Conservation (phyloP, 2,888 invertebrate genomes). For the Drosophila flavopinicola region DNA sequence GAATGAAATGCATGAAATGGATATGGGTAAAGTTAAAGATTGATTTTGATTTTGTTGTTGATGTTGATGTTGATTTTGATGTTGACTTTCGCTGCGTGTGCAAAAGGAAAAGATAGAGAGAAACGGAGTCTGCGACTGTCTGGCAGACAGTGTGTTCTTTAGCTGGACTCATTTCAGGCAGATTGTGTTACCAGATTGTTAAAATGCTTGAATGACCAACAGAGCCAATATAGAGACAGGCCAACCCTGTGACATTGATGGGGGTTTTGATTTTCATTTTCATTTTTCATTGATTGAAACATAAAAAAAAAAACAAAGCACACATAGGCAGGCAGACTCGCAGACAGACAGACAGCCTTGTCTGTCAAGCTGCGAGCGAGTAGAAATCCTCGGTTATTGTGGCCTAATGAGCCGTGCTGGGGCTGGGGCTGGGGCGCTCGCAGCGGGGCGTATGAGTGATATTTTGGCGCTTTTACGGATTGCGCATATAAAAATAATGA, state of each 20-base stretch:
- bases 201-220: constrained; percentile 60
- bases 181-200: constrained; percentile 77
- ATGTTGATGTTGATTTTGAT: constrained; percentile 16
- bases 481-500: constrained; percentile 46
- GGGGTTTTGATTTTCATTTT: constrained; percentile 75
- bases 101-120: not conserved
- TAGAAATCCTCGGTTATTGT: constrained; percentile 38
- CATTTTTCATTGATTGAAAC: constrained; percentile 79
- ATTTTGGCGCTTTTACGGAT: constrained; percentile 71
- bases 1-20: constrained; percentile 61
- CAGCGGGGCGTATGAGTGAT: constrained; percentile 76
- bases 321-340: constrained; percentile 7
- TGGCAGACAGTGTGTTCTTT: constrained; percentile 22
- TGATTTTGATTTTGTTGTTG: constrained; percentile 58
- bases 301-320: constrained; percentile 56
- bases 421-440: constrained; percentile 44
- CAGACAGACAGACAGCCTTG: constrained; percentile 17
- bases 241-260: constrained; percentile 72
- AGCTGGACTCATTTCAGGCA: constrained; percentile 50
- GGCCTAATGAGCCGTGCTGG: constrained; percentile 69
- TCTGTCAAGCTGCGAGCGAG: constrained; percentile 33
- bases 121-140: not conserved
- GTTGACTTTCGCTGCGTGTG: constrained; percentile 43
- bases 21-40: constrained; percentile 69
- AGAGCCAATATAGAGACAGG: constrained; percentile 6